These are phyloP conservation scores for Thereva nobilitata DNA, from an alignment of 2,888 invertebrate genomes.

Conservation along the genomic window DNA sequence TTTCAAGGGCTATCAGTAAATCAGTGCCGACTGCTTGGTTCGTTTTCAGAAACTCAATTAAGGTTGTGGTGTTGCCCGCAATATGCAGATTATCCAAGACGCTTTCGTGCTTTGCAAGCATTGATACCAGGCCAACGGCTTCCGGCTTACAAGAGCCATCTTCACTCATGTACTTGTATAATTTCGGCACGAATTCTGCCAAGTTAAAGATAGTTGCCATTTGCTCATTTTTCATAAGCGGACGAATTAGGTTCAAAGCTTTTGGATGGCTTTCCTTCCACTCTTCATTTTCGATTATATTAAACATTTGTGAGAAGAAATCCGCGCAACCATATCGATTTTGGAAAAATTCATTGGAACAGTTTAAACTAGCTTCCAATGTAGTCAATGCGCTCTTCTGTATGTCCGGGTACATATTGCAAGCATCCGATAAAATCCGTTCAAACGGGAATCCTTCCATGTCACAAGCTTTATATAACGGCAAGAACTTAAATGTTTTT, in stretches of 20 bases:
- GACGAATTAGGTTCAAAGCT: slow-evolving; percentile 16
- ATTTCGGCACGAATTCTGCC: slow-evolving; percentile 22
- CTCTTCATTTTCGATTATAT: slow-evolving; percentile 30
- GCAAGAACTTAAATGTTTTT: slow-evolving; percentile 11
- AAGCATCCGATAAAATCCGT: slow-evolving; percentile 13
- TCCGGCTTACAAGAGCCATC: background rate
- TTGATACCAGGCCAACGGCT: slow-evolving; percentile 13
- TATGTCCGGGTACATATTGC: slow-evolving; percentile 15
- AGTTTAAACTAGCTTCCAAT: background rate
- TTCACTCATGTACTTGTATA: background rate
- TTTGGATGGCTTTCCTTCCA: slow-evolving; percentile 3
- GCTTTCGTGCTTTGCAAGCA: slow-evolving; percentile 9
- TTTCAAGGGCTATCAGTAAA: slow-evolving; percentile 46
- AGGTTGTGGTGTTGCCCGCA: background rate
- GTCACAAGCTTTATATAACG: slow-evolving; percentile 13
- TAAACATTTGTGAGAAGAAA: slow-evolving; percentile 38
- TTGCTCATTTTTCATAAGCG: slow-evolving; percentile 19
- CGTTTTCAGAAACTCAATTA: slow-evolving; percentile 5
- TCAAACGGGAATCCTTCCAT: slow-evolving; percentile 33
- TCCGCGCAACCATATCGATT: slow-evolving; percentile 8
- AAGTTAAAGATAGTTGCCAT: slow-evolving; percentile 21
- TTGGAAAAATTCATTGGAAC: slow-evolving; percentile 15
- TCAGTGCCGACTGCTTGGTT: background rate
- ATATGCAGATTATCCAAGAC: slow-evolving; percentile 7
- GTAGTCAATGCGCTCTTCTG: slow-evolving; percentile 16